Evolutionary conservation across 2,797 vertebrate species (phyloP).

Genomic region (Gymnothorax javanicus): DNA sequence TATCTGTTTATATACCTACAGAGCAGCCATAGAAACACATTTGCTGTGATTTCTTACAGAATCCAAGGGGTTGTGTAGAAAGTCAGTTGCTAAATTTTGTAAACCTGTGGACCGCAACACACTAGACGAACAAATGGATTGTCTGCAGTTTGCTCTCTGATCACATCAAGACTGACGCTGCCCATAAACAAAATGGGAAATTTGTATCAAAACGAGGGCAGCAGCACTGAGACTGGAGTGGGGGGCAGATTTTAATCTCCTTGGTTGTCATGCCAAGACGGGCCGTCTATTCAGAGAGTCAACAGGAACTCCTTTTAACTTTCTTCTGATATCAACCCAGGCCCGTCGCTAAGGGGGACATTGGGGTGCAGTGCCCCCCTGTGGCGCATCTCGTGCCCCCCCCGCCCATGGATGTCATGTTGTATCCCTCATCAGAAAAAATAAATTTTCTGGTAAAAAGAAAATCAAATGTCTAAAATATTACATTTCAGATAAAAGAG

Average conservation of each 20-base stretch:
- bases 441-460: too few relatives aligned
- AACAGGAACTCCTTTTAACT: neutral
- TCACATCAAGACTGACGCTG: neutral
- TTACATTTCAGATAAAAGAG: too few relatives aligned
- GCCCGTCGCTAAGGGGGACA: too few relatives aligned
- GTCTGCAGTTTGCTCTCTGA: neutral
- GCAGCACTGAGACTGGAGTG: neutral
- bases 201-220: neutral
- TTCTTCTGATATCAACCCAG: neutral
- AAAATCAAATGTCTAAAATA: too few relatives aligned
- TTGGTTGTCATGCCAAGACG: neutral
- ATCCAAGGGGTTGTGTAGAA: neutral
- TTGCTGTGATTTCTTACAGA: neutral
- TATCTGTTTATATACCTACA: neutral
- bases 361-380: too few relatives aligned
- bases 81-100: neutral
- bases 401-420: too few relatives aligned
- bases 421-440: too few relatives aligned
- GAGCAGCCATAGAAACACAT: neutral
- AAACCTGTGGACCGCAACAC: too few relatives aligned
- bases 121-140: too few relatives aligned
- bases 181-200: neutral
- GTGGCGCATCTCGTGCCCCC: too few relatives aligned
- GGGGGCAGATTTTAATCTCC: neutral
- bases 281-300: too few relatives aligned